Evolutionary conservation across 2,888 invertebrate species (phyloP).

Genomic region (Eledone cirrhosa): DNA sequence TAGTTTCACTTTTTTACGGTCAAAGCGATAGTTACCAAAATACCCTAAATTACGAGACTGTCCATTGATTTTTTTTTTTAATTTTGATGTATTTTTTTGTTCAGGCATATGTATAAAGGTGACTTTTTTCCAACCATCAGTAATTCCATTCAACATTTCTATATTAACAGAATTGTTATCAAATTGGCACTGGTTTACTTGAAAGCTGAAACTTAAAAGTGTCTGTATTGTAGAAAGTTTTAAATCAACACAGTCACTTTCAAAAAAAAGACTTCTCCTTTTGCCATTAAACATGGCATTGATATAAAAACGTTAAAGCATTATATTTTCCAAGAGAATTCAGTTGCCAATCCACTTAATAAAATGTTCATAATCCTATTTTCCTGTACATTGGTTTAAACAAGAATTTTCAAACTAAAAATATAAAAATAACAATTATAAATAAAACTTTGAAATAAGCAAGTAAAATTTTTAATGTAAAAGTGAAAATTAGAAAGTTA

Average conservation of each 20-base stretch:
- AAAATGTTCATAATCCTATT: no score
- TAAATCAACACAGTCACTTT: background rate
- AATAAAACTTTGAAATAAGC: no score
- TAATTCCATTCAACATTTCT: background rate
- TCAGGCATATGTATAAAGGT: background rate
- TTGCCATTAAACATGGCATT: conserved; percentile 11
- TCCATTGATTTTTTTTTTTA: background rate
- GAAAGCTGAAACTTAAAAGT: background rate
- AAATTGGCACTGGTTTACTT: background rate
- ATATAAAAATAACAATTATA: no score
- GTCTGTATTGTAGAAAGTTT: background rate
- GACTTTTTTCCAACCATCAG: conserved; percentile 8
- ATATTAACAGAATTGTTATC: no score
- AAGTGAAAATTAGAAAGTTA: no score
- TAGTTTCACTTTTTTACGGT: background rate
- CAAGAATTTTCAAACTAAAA: no score
- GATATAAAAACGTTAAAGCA: background rate
- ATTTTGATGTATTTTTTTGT: background rate
- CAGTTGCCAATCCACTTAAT: no score
- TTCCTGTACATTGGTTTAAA: no score
- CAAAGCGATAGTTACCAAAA: background rate
- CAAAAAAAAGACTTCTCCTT: background rate
- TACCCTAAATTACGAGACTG: background rate
- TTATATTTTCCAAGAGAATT: background rate
- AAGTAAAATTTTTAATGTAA: no score